Evolutionary conservation across 2,888 invertebrate genomes (phyloP).

Genomic region (Chrysina gloriosa): DNA sequence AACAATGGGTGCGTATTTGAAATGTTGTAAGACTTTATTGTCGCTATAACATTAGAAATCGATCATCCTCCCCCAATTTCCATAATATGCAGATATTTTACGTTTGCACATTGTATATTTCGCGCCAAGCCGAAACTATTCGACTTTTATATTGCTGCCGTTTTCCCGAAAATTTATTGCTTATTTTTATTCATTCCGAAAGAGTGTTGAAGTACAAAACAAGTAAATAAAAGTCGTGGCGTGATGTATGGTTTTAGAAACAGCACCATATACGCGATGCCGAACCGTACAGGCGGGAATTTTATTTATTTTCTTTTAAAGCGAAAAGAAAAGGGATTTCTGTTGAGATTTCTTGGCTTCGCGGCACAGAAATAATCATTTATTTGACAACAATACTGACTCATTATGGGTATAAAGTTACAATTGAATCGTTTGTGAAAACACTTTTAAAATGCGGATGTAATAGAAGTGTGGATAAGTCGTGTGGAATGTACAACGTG

Average conservation of each 20-base stretch:
- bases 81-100: constrained; percentile 34
- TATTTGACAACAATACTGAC: not conserved
- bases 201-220: constrained; percentile 34
- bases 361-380: too few relatives aligned
- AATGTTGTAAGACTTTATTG: too few relatives aligned
- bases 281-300: too few relatives aligned
- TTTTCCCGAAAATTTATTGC: constrained; percentile 23
- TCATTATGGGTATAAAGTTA: constrained; percentile 1
- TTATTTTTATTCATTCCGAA: constrained; percentile 18
- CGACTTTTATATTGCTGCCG: constrained; percentile 25
- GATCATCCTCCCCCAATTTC: constrained; percentile 23
- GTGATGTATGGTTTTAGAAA: constrained; percentile 3
- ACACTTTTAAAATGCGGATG: constrained; percentile 21
- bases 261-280: not conserved
- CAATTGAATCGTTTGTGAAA: constrained; percentile 5
- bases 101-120: not conserved
- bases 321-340: too few relatives aligned
- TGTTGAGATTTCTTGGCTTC: too few relatives aligned
- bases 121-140: not conserved
- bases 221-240: constrained; percentile 38
- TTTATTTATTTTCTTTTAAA: not conserved
- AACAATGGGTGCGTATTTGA: too few relatives aligned
- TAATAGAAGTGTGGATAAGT: constrained; percentile 1
- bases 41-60: constrained; percentile 14
- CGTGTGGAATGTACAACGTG: not conserved